These are phyloP conservation scores for Nyctibius bracteatus DNA, from an alignment of 2,113 vertebrate species.

Conservation along the genomic window DNA sequence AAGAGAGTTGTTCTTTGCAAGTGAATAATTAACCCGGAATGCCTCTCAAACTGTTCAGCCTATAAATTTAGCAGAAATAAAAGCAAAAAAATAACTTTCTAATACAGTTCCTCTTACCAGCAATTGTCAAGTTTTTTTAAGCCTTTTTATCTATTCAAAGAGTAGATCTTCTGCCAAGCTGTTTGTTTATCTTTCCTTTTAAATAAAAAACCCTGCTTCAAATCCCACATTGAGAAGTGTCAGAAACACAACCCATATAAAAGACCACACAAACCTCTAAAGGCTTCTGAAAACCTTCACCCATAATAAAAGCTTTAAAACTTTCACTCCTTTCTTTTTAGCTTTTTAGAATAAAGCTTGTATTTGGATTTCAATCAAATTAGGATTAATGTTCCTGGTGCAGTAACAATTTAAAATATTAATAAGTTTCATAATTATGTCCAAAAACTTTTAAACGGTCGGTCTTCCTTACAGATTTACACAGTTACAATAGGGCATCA, in stretches of 20 bases:
- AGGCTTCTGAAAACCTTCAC: not conserved
- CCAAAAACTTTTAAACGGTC: fast-evolving
- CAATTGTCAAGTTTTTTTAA: not conserved
- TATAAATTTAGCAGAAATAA: not conserved
- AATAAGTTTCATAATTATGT: not conserved
- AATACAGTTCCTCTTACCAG: not conserved
- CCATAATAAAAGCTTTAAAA: not conserved
- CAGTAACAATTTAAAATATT: not conserved
- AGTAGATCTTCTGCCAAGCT: not conserved
- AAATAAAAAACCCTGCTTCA: not conserved
- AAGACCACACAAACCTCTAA: not conserved
- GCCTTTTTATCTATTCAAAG: not conserved
- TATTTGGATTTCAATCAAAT: not conserved
- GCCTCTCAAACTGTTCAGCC: not conserved
- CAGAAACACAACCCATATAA: not conserved
- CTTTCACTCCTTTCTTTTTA: not conserved
- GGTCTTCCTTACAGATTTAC: not conserved
- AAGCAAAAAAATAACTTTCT: not conserved
- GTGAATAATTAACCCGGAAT: not conserved
- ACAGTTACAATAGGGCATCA: not conserved
- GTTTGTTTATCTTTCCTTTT: not conserved
- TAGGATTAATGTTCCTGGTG: not conserved
- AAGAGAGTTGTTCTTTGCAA: not conserved
- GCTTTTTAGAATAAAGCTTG: not conserved
- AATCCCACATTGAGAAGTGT: not conserved